phyloP scores from a whole-genome alignment of 2,888 invertebrate genomes.

The Pollenia labialis region DNA sequence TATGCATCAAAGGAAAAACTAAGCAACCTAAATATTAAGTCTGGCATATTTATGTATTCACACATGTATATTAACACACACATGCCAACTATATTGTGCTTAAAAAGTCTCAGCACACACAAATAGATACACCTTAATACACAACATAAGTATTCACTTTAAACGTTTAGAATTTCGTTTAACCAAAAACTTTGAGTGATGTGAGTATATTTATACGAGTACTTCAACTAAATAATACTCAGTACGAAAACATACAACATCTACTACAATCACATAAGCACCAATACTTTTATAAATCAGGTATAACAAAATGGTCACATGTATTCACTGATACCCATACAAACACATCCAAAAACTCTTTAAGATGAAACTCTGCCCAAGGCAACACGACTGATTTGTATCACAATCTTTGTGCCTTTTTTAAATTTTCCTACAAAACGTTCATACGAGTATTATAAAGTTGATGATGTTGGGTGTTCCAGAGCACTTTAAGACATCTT shows the following conservation, averaged over 20 bases:
- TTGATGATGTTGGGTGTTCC: conserved; percentile 15
- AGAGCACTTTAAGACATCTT: conserved; percentile 34
- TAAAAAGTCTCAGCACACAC: not conserved
- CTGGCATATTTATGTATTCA: conserved; percentile 13
- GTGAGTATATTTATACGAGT: conserved; percentile 21
- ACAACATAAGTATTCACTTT: not conserved
- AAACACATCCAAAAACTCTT: not conserved
- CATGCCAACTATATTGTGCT: not conserved
- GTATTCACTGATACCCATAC: not conserved
- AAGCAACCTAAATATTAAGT: conserved; percentile 51
- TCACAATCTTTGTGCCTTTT: conserved; percentile 42
- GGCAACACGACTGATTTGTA: conserved; percentile 35
- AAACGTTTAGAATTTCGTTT: conserved; percentile 33
- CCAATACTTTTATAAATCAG: conserved; percentile 11
- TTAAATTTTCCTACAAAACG: conserved; percentile 10
- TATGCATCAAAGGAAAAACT: conserved; percentile 37
- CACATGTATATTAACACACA: not conserved
- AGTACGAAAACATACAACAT: conserved; percentile 23
- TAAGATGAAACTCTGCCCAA: conserved; percentile 22
- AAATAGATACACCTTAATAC: not conserved
- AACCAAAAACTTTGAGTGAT: conserved; percentile 51
- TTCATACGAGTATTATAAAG: conserved; percentile 30
- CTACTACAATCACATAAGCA: conserved; percentile 12
- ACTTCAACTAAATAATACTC: conserved; percentile 63
- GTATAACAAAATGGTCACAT: conserved; percentile 5